Evolutionary conservation across 2,888 invertebrate genomes (phyloP), one percentile per base, ranked within the genome.

Genomic region (Platycnemis pennipes): DNA sequence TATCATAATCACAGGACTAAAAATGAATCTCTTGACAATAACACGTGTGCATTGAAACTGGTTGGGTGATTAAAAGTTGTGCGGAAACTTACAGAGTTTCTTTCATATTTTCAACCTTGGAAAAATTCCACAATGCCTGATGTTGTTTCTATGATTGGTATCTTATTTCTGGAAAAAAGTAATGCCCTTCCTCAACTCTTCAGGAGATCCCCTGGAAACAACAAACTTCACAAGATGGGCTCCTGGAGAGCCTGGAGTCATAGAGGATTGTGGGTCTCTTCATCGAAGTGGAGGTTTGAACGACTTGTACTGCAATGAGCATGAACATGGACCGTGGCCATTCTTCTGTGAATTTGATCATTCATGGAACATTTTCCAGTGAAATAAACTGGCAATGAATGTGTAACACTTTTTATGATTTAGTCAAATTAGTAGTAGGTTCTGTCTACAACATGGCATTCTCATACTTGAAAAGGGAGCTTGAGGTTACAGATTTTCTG

Each of bases 271-370:
- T 69, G 91, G 91, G 4, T 91, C 91, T 63, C 42, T 91, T 44
- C 56, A 69, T 44, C 56, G 45, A 4, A 44, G 19, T 26, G 91
- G 91, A 13, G 22, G 63, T 26, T 45, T 91, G 42, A 91, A 91
- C 63, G 91, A 91, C 37, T 44, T 91, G n/a, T n/a, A 13, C 7
- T 91, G 91, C 44, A 44, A 45, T 45, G 44, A 91, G 44, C 42
- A 91, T 44, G 63, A 91, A 63, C 49, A 53, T 19, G 89, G 89
- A 0, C 63, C 63, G 45, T 91, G 91, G 91, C 91, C 91, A 2
- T 91, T 91, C 63, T 63, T 91, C 91, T 91, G 91, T 91, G 91
- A 91, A 91, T 91, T 63, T 91, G 91, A 91, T 63, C 91, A 69
- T 45, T 69, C 91, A 8, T 91, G 91, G 91, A 45, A 63, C n/a